Conservation (phyloP, 2,888 invertebrate genomes). For the Autographa pulchrina region DNA sequence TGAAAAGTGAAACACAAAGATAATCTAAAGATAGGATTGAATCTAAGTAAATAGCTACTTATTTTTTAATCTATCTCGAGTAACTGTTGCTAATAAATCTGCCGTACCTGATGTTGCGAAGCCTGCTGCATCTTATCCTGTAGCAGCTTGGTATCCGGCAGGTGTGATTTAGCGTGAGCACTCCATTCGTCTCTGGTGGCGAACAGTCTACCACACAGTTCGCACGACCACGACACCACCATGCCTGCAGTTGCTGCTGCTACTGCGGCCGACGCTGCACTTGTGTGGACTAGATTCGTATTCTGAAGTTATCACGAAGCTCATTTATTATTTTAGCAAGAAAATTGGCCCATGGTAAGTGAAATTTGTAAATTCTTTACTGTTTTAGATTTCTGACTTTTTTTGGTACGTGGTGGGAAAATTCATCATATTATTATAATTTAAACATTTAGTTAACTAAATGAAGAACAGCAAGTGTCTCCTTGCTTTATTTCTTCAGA, state of each 20-base stretch:
- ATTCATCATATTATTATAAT: background rate
- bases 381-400: background rate
- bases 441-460: slow-evolving; percentile 2
- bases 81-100: background rate
- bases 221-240: slow-evolving; percentile 93
- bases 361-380: background rate
- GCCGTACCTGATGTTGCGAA: slow-evolving; percentile 72
- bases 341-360: background rate
- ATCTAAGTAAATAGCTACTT: too few relatives aligned
- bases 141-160: slow-evolving; percentile 88
- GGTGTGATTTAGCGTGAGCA: slow-evolving; percentile 92
- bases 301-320: slow-evolving; percentile 69
- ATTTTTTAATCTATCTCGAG: too few relatives aligned
- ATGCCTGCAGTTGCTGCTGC: slow-evolving; percentile 85
- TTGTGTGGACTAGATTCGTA: slow-evolving; percentile 86
- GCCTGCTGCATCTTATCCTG: slow-evolving; percentile 87
- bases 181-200: slow-evolving; percentile 94
- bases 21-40: too few relatives aligned
- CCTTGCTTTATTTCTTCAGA: slow-evolving; percentile 1
- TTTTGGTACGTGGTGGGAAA: background rate
- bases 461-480: background rate
- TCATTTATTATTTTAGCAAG: background rate
- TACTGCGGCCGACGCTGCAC: slow-evolving; percentile 84
- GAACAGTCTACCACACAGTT: slow-evolving; percentile 92
- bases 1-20: too few relatives aligned